Evolutionary conservation across 2,113 vertebrate genomes (phyloP), one percentile per base, ranked within the genome.

Genomic region (Cyphomyrus discorhynchus): DNA sequence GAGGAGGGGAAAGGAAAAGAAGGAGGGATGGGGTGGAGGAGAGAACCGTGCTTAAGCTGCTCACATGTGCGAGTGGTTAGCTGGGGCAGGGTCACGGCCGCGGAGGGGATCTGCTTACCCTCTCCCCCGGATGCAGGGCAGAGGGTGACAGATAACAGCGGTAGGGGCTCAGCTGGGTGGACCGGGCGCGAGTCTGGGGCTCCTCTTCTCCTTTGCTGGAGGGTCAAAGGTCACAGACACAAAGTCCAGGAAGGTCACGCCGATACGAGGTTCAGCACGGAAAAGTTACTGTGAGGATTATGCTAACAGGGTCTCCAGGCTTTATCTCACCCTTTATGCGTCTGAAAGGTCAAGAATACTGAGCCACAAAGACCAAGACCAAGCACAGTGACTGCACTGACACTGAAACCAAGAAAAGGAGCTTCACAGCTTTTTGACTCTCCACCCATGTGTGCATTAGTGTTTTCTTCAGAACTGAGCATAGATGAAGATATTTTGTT

Each of bases 61-160:
- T 88, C 92, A 95, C 95, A 95, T 94, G 94, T 96, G 95, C 94
- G 93, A 95, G 94, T 94, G 93, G 94, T 95, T 95, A 95, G 93
- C 66, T 3, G 93, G 93, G 93, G 93, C 94, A 94, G 88, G 92
- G 93, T 90, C 91, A 88, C 89, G 92, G 93, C 91, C 90, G 3
- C 17, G 91, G 91, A 93, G 93, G 94, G 77, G 90, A 92, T 92
- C 95, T 95, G 95, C 91, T 95, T 95, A 93, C 93, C 93, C 94
- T 95, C 93, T 95, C 93, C 92, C 90, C 91, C 89, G 35, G 86
- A 91, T 90, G 90, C 90, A 91, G 88, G 17, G 62, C 47, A 49
- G 88, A 5, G 47, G 46, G 49, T 46, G 21, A n/a, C 86, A 83
- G 70, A 90, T 88, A 88, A 82, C n/a, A 47, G 39, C 19, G 45